phyloP scores from a whole-genome alignment of 2,888 invertebrate species.

The Heliconius charithonia region DNA sequence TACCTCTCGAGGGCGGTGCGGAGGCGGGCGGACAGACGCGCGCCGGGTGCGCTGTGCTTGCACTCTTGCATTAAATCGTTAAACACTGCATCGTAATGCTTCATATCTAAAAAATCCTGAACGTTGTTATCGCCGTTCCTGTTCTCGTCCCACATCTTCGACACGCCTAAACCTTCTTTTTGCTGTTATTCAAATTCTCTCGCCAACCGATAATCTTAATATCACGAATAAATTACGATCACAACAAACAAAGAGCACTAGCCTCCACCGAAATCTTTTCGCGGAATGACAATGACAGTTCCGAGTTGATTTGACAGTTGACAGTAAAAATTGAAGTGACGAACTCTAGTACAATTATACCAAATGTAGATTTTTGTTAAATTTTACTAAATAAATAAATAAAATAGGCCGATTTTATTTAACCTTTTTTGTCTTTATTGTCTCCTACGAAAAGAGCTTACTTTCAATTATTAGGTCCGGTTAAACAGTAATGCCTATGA shows the following conservation, averaged over 20 bases:
- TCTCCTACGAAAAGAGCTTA: too few relatives aligned
- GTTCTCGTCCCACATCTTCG: slow-evolving; percentile 42
- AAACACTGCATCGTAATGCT: slow-evolving; percentile 70
- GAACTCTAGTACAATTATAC: neutral
- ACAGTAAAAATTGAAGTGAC: neutral
- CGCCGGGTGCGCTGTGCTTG: slow-evolving; percentile 87
- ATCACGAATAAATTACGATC: neutral
- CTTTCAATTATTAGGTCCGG: too few relatives aligned
- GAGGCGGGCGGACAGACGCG: slow-evolving; percentile 81
- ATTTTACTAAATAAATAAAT: too few relatives aligned
- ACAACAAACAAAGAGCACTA: slow-evolving; percentile 15
- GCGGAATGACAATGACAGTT: slow-evolving; percentile 17
- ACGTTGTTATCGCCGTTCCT: slow-evolving; percentile 25
- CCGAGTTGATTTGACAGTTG: neutral
- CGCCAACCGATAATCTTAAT: neutral
- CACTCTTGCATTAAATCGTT: slow-evolving; percentile 87
- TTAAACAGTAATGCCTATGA: too few relatives aligned
- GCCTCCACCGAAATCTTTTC: neutral
- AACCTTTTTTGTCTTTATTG: too few relatives aligned
- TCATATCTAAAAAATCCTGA: slow-evolving; percentile 43
- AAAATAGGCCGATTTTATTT: too few relatives aligned
- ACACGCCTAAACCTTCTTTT: neutral
- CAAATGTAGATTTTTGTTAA: neutral
- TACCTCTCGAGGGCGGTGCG: slow-evolving; percentile 73
- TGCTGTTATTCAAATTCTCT: neutral